A percentile compares a stretch with the other conserved stretches of the same genome.
phyloP scores from a whole-genome alignment of 1,140 invertebrate genomes.

The Microplitis mediator region DNA sequence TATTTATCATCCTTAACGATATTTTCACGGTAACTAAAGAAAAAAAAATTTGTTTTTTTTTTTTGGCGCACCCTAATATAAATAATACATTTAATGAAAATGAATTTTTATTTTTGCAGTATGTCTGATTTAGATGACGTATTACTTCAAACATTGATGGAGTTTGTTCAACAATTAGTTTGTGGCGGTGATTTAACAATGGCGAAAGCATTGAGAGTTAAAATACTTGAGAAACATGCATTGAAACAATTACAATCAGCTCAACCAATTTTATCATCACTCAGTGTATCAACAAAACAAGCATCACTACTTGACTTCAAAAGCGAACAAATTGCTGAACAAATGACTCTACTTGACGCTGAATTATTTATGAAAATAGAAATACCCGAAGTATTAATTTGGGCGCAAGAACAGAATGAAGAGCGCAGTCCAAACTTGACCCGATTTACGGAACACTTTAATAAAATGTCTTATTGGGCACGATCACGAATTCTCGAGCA shows the following conservation, averaged over 20 bases:
- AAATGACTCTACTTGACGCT: conserved; percentile 97
- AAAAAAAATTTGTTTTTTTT: too few species aligned
- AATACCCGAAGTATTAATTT: conserved; percentile 94
- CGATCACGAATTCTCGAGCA: conserved; percentile 66
- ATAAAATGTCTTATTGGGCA: conserved; percentile 98
- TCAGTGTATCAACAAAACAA: conserved; percentile 65
- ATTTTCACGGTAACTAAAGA: too few species aligned
- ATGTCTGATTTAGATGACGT: conserved; percentile 80
- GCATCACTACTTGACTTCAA: conserved; percentile 89
- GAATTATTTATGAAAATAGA: conserved; percentile 96
- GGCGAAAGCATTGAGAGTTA: conserved; percentile 86
- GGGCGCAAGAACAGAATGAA: conserved; percentile 97
- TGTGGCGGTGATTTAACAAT: conserved; percentile 83
- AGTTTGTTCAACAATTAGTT: conserved; percentile 91
- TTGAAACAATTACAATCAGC: conserved; percentile 66
- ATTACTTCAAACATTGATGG: conserved; percentile 79
- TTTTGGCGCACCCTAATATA: too few species aligned
- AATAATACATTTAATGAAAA: not conserved
- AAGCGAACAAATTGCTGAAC: conserved; percentile 90
- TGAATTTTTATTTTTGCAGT: conserved; percentile 61
- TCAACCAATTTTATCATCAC: conserved; percentile 57
- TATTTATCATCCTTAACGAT: too few species aligned
- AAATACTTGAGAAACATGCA: conserved; percentile 88
- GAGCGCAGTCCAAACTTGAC: conserved; percentile 96
- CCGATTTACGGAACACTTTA: conserved; percentile 98